Conservation (phyloP, 2,888 invertebrate genomes). For the Drosophila meridiana region DNA sequence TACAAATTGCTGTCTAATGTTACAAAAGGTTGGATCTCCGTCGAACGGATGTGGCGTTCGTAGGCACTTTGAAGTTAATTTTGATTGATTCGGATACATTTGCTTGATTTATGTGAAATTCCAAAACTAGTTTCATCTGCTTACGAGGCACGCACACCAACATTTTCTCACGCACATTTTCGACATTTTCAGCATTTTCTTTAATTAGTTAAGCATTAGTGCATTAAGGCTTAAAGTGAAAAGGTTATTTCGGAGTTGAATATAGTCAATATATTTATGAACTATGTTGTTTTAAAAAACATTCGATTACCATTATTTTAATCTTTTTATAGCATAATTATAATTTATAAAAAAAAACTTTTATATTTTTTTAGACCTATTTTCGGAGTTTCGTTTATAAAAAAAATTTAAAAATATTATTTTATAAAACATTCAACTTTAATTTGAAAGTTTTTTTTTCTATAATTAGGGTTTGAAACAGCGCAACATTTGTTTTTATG, state of each 20-base stretch:
- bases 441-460: no score
- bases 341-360: not conserved
- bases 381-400: no score
- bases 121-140: constrained; percentile 13
- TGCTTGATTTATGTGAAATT: constrained; percentile 38
- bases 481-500: no score
- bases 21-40: constrained; percentile 12
- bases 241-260: not conserved
- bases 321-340: not conserved
- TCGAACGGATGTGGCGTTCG: constrained; percentile 21
- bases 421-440: no score
- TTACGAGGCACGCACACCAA: constrained; percentile 2
- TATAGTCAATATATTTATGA: not conserved
- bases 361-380: no score
- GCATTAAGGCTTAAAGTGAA: no score
- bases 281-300: not conserved
- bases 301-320: not conserved
- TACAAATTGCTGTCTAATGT: constrained; percentile 43
- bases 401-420: no score
- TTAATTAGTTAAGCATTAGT: not conserved
- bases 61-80: constrained; percentile 44
- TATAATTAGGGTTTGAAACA: no score
- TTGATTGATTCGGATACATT: constrained; percentile 69
- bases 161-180: constrained; percentile 33
- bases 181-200: not conserved